Percentiles rank a stretch among this genome's conserved stretches.
Evolutionary conservation across 2,797 vertebrate species (phyloP).

Genomic region (Pseudopleuronectes americanus): DNA sequence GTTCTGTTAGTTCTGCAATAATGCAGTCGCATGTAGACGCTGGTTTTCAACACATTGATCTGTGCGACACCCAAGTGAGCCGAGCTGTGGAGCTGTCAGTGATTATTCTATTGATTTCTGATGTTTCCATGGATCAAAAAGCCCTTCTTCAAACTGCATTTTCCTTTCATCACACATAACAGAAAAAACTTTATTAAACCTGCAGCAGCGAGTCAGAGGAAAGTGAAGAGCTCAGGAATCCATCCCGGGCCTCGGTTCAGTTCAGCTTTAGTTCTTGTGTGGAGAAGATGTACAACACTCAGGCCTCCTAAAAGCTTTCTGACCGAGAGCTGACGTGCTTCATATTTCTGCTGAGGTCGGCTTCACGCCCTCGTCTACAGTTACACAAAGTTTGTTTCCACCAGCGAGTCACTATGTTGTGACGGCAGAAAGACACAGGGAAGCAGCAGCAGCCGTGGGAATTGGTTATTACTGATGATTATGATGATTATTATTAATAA

Average conservation of each 20-base stretch:
- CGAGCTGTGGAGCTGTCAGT: not conserved
- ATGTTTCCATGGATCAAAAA: slow-evolving; percentile 15
- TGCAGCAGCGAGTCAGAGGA: not conserved
- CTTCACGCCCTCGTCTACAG: slow-evolving; percentile 47
- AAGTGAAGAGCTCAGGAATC: not conserved
- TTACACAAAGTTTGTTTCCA: slow-evolving; percentile 52
- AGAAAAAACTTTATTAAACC: too few relatives aligned
- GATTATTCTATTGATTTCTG: slow-evolving; percentile 31
- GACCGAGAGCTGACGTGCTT: slow-evolving; percentile 26
- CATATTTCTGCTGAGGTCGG: slow-evolving; percentile 41
- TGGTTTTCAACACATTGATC: slow-evolving; percentile 9
- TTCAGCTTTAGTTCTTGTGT: not conserved
- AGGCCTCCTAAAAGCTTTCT: slow-evolving; percentile 26
- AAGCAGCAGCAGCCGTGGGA: not conserved
- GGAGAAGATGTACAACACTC: slow-evolving; percentile 30
- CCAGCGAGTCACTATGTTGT: slow-evolving; percentile 31
- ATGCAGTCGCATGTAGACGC: too few relatives aligned
- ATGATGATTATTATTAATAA: not conserved
- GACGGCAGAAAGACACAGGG: not conserved
- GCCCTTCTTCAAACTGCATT: too few relatives aligned
- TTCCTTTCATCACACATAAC: not conserved
- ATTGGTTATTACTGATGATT: not conserved
- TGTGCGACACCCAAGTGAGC: too few relatives aligned
- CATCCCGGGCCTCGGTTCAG: not conserved
- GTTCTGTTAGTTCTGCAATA: not conserved